These are phyloP conservation scores for Pyralis farinalis DNA, from an alignment of 2,888 invertebrate genomes.

Conservation along the genomic window DNA sequence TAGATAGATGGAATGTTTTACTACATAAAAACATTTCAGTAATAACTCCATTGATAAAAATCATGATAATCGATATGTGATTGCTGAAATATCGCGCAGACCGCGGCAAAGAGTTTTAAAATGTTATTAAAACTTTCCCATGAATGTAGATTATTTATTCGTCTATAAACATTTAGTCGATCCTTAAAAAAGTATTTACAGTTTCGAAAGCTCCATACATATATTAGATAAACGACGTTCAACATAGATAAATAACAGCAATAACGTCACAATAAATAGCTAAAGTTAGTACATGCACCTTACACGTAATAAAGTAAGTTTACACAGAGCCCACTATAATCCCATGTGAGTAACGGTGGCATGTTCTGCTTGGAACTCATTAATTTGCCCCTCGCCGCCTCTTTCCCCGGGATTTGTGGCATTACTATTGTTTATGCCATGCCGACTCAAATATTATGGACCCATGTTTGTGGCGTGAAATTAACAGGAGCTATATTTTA, in stretches of 20 bases:
- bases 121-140: no score
- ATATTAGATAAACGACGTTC: background rate
- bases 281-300: conserved; percentile 10
- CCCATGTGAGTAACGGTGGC: conserved; percentile 52
- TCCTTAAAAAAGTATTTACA: no score
- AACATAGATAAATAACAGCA: background rate
- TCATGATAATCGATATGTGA: no score
- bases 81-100: no score
- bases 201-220: no score
- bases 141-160: no score
- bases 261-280: background rate
- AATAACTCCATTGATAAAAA: no score
- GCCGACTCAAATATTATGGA: conserved; percentile 33
- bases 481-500: conserved; percentile 3
- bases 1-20: no score
- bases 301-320: conserved; percentile 45
- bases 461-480: background rate
- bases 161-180: no score
- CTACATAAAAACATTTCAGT: no score
- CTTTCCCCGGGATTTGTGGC: conserved; percentile 56
- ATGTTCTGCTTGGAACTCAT: conserved; percentile 44
- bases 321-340: conserved; percentile 48
- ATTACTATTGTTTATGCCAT: conserved; percentile 64
- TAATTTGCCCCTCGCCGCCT: conserved; percentile 53
- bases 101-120: no score